A percentile compares a stretch with the other conserved stretches of the same genome.
Conservation (phyloP, 2,113 vertebrate genomes). For the Turdus rufiventris region DNA sequence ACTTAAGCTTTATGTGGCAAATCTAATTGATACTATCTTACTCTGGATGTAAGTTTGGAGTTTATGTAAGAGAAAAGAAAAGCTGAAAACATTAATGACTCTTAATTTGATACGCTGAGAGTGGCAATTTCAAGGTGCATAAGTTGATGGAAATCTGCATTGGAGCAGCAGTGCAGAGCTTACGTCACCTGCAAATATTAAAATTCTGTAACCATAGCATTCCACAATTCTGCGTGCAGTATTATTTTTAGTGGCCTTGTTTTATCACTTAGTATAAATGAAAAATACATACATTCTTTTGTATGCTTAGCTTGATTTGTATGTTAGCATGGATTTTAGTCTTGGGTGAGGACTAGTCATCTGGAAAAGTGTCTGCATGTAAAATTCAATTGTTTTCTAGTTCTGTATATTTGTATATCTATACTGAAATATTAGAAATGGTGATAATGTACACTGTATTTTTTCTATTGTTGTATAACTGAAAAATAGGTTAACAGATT, state of each 20-base stretch:
- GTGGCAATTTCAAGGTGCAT: slow-evolving; percentile 22
- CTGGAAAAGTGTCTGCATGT: slow-evolving; percentile 5
- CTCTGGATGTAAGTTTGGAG: background rate
- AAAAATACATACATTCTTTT: background rate
- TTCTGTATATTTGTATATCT: background rate
- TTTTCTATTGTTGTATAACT: slow-evolving; percentile 7
- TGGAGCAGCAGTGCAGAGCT: slow-evolving; percentile 8
- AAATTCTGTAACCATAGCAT: slow-evolving; percentile 32
- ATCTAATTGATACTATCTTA: background rate
- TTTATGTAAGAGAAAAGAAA: slow-evolving; percentile 21
- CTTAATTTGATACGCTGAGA: background rate
- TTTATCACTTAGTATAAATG: background rate
- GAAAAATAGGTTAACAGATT: slow-evolving; percentile 48
- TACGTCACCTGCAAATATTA: slow-evolving; percentile 25
- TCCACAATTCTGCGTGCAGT: background rate
- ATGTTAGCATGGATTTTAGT: background rate
- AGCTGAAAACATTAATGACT: slow-evolving; percentile 2
- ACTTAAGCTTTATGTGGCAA: slow-evolving; percentile 11
- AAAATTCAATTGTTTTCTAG: background rate
- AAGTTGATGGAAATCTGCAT: background rate
- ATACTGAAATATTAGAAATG: background rate
- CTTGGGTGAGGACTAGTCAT: background rate
- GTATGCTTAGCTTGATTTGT: background rate
- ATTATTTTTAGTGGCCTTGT: slow-evolving; percentile 43
- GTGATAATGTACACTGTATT: slow-evolving; percentile 1